These are phyloP conservation scores for Oncorhynchus clarkii DNA, from an alignment of 2,113 vertebrate genomes.

Conservation along the genomic window DNA sequence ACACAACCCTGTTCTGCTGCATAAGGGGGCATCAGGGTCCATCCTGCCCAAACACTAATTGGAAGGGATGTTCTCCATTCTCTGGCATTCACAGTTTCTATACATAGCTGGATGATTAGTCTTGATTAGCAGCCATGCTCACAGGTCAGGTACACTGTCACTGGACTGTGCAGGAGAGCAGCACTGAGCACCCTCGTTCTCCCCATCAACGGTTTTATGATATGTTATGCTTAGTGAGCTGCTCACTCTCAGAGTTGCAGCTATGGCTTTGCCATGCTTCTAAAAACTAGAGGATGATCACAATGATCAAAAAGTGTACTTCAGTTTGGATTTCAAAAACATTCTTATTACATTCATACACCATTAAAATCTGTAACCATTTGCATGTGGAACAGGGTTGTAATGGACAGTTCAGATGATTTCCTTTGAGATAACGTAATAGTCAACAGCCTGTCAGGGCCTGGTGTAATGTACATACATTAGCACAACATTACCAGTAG, in stretches of 20 bases:
- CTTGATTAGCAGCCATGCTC: conserved; percentile 59
- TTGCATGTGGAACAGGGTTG: neutral
- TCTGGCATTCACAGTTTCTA: conserved; percentile 47
- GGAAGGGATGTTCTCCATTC: conserved; percentile 56
- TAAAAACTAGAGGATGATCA: neutral
- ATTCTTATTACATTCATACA: too few species aligned
- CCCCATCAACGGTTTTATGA: neutral
- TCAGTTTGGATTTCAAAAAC: neutral
- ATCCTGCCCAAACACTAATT: conserved; percentile 37
- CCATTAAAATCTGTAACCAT: neutral
- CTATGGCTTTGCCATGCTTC: neutral
- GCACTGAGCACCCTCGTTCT: neutral
- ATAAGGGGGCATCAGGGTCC: neutral
- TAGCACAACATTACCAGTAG: neutral
- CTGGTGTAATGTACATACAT: neutral
- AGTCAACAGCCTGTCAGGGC: neutral
- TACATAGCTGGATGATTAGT: conserved; percentile 53
- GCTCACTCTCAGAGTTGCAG: neutral
- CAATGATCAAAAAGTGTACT: neutral
- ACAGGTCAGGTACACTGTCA: conserved; percentile 36
- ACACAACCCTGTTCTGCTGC: too few species aligned
- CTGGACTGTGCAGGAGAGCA: conserved; percentile 22
- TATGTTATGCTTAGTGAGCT: neutral
- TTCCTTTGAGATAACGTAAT: conserved; percentile 1
- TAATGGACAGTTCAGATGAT: neutral